These are phyloP conservation scores for Coenobita brevimanus DNA, from an alignment of 1,140 invertebrate genomes.

Conservation along the genomic window DNA sequence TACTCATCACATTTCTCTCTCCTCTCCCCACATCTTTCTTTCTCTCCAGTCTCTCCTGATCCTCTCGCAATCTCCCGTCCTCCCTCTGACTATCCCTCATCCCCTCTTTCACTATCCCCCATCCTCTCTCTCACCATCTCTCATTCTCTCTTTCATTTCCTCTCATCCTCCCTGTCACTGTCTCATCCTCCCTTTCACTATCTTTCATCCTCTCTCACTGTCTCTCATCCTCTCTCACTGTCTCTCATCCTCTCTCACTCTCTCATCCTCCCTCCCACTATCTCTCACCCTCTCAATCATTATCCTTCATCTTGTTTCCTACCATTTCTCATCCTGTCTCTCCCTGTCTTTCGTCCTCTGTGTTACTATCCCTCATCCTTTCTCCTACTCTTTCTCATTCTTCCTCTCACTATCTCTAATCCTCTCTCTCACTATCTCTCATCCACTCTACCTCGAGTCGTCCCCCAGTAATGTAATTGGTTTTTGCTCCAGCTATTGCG, in stretches of 20 bases:
- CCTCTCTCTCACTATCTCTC: background rate
- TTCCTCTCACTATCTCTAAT: constrained; percentile 3
- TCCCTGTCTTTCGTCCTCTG: constrained; percentile 25
- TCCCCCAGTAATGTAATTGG: no score
- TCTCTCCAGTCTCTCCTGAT: constrained; percentile 18
- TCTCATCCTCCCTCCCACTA: no score
- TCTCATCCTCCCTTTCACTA: background rate
- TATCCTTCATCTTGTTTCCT: constrained; percentile 17
- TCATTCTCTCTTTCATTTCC: background rate
- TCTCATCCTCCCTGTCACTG: background rate
- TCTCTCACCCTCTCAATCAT: background rate
- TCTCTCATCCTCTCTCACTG: no score
- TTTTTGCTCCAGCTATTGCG: no score
- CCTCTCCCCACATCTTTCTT: constrained; percentile 18
- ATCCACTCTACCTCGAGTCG: background rate
- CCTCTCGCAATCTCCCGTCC: constrained; percentile 25
- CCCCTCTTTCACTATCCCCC: constrained; percentile 33
- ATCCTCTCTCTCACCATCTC: constrained; percentile 12
- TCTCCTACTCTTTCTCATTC: constrained; percentile 23
- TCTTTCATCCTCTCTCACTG: background rate
- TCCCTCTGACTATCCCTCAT: constrained; percentile 25
- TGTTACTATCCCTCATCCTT: constrained; percentile 21
- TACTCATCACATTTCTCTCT: constrained; percentile 15
- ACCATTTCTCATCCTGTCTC: constrained; percentile 25
- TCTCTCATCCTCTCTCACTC: background rate